phyloP scores from a whole-genome alignment of 2,113 vertebrate species.

The Smithornis capensis region DNA sequence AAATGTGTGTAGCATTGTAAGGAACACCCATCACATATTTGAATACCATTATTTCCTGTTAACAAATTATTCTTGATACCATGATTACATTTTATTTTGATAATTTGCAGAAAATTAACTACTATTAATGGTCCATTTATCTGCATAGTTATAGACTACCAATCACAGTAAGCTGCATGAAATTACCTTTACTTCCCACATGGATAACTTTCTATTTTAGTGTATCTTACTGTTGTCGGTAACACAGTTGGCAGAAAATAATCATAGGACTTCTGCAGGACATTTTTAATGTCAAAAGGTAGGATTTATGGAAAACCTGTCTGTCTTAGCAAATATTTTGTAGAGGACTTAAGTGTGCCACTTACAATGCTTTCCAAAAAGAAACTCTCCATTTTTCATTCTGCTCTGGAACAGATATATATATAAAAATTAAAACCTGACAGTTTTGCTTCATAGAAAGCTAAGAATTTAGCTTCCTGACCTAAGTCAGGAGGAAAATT shows the following conservation, averaged over 20 bases:
- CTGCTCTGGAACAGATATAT: neutral
- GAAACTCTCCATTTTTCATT: neutral
- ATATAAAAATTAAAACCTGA: neutral
- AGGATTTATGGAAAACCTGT: neutral
- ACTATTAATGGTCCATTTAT: neutral
- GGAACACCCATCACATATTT: neutral
- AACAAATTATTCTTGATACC: neutral
- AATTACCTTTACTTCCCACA: neutral
- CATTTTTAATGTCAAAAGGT: neutral
- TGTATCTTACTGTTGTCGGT: neutral
- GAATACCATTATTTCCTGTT: neutral
- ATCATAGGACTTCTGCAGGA: neutral
- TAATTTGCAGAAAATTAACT: neutral
- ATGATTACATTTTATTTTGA: neutral
- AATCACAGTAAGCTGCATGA: neutral
- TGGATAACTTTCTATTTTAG: neutral
- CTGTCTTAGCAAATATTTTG: neutral
- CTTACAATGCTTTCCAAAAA: neutral
- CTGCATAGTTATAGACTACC: neutral
- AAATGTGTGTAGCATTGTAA: fast-evolving
- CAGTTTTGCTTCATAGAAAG: neutral
- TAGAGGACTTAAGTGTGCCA: neutral
- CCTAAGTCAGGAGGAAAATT: neutral
- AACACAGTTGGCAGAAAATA: neutral
- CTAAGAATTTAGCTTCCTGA: neutral